phyloP scores from a whole-genome alignment of 2,797 vertebrate species.

The Etheostoma perlongum region DNA sequence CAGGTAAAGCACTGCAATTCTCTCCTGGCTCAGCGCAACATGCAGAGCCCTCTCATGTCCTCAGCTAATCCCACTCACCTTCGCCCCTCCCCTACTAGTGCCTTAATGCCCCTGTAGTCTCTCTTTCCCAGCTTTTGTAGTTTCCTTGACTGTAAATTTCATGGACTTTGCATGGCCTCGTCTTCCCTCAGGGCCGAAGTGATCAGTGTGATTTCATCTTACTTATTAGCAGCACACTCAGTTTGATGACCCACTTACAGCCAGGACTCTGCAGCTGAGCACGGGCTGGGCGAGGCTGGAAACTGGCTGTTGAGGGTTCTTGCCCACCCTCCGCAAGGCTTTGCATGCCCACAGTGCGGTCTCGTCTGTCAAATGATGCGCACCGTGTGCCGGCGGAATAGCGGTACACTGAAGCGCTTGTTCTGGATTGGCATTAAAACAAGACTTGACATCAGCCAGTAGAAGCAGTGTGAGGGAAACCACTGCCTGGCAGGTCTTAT shows the following conservation, averaged over 20 bases:
- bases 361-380: constrained; percentile 62
- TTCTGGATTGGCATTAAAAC: constrained; percentile 67
- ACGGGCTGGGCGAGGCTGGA: constrained; percentile 29
- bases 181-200: constrained; percentile 50
- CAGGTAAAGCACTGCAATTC: constrained; percentile 78
- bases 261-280: constrained; percentile 49
- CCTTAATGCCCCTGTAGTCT: constrained; percentile 21
- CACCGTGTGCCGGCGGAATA: constrained; percentile 43
- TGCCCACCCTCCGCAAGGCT: constrained; percentile 40
- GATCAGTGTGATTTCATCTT: constrained; percentile 65
- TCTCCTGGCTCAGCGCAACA: constrained; percentile 49
- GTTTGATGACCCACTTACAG: constrained; percentile 67
- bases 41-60: constrained; percentile 44
- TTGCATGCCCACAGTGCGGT: constrained; percentile 58
- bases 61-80: constrained; percentile 30
- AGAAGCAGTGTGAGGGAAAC: constrained; percentile 48
- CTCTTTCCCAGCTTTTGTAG: constrained; percentile 57
- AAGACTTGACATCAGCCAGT: constrained; percentile 55
- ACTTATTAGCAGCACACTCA: constrained; percentile 61
- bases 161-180: constrained; percentile 76
- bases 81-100: constrained; percentile 9
- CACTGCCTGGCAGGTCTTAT: constrained; percentile 48
- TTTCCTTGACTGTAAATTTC: constrained; percentile 55
- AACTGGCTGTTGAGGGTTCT: constrained; percentile 44
- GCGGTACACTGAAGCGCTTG: constrained; percentile 62